Percentiles rank a stretch among this genome's conserved stretches.
Conservation (phyloP, 2,888 invertebrate species). For the Tubulanus polymorphus region DNA sequence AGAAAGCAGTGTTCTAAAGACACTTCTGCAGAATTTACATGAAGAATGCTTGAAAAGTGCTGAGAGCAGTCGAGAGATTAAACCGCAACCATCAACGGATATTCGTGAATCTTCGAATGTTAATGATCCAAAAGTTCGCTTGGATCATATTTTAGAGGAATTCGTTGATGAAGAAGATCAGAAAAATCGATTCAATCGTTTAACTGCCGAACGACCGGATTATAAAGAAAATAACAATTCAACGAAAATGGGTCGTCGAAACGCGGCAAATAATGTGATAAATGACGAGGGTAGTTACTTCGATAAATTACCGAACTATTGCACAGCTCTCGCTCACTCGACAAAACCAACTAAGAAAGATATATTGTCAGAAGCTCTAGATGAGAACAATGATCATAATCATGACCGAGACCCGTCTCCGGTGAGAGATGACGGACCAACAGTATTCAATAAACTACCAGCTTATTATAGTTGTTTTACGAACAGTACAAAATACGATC, state of each 20-base stretch:
- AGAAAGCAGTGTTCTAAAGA: too few relatives aligned
- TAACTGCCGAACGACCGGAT: too few relatives aligned
- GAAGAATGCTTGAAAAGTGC: not conserved
- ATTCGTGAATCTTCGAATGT: not conserved
- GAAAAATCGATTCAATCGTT: too few relatives aligned
- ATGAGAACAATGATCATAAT: slow-evolving; percentile 15
- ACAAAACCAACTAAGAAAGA: slow-evolving; percentile 27
- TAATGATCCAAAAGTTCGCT: slow-evolving; percentile 4
- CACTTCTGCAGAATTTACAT: slow-evolving; percentile 6
- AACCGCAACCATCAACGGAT: too few relatives aligned
- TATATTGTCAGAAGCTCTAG: not conserved
- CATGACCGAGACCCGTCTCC: slow-evolving; percentile 32
- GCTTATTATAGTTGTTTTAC: slow-evolving; percentile 47
- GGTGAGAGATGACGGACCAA: slow-evolving; percentile 13
- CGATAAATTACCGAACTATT: slow-evolving; percentile 45
- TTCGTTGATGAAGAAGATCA: not conserved
- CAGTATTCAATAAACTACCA: slow-evolving; percentile 38
- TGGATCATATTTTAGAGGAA: slow-evolving; percentile 1
- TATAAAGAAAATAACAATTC: not conserved
- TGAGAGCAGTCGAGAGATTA: too few relatives aligned
- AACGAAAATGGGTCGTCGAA: slow-evolving; percentile 7
- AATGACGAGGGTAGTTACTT: slow-evolving; percentile 24
- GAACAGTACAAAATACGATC: slow-evolving; percentile 46
- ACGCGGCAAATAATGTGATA: slow-evolving; percentile 19
- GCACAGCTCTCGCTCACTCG: slow-evolving; percentile 37